Percentiles rank a stretch among this genome's conserved stretches.
Evolutionary conservation across 2,797 vertebrate genomes (phyloP).

Genomic region (Siniperca obscura): DNA sequence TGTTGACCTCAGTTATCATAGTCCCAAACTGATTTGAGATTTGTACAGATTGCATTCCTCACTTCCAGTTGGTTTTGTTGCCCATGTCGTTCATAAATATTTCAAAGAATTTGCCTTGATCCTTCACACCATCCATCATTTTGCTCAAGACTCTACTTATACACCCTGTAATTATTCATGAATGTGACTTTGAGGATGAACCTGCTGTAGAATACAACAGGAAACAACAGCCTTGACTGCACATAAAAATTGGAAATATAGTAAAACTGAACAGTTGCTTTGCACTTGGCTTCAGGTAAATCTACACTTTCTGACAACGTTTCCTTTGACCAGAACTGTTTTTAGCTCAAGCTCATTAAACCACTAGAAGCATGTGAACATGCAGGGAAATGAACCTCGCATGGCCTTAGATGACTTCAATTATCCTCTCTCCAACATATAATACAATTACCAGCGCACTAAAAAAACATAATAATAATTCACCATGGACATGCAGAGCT

Average conservation of each 20-base stretch:
- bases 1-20: neutral
- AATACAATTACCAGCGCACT: slow-evolving; percentile 18
- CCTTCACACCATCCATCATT: neutral
- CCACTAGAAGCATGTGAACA: slow-evolving; percentile 20
- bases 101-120: too few relatives aligned
- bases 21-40: neutral
- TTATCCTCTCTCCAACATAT: slow-evolving; percentile 21
- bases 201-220: neutral
- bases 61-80: neutral
- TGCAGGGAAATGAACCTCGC: slow-evolving; percentile 35
- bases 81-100: neutral
- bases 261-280: neutral
- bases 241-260: too few relatives aligned
- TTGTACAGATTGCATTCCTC: neutral
- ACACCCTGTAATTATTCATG: neutral
- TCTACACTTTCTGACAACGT: neutral
- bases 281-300: slow-evolving; percentile 1
- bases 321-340: neutral
- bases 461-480: neutral
- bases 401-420: slow-evolving; percentile 33
- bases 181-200: neutral
- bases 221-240: neutral
- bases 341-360: slow-evolving; percentile 46
- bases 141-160: neutral
- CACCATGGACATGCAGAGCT: neutral